Conservation (phyloP, 2,797 vertebrate genomes). For the Takifugu ocellatus region DNA sequence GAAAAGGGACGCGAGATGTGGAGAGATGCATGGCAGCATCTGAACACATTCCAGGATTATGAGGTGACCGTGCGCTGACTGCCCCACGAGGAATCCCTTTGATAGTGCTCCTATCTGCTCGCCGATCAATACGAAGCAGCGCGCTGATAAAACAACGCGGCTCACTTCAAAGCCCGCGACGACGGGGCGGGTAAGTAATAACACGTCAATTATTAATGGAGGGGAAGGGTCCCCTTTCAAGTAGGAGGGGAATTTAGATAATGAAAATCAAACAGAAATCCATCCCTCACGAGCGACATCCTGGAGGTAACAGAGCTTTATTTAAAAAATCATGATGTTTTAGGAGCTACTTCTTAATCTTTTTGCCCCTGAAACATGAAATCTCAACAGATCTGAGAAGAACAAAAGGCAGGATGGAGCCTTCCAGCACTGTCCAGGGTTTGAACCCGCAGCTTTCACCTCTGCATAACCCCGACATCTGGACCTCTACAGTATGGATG, state of each 20-base stretch:
- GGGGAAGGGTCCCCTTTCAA: conserved; percentile 74
- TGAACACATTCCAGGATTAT: conserved; percentile 72
- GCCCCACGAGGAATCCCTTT: conserved; percentile 74
- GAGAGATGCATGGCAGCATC: conserved; percentile 25
- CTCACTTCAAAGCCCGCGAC: conserved; percentile 72
- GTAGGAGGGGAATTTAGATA: conserved; percentile 64
- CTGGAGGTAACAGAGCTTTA: conserved; percentile 45
- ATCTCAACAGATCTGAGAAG: conserved; percentile 14
- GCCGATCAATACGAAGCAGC: conserved; percentile 67
- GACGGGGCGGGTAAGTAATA: conserved; percentile 59
- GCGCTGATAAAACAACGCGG: conserved; percentile 65
- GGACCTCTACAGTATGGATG: conserved; percentile 38
- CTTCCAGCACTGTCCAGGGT: conserved; percentile 30
- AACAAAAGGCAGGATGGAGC: conserved; percentile 2
- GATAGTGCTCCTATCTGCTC: conserved; percentile 70
- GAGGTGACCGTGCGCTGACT: conserved; percentile 67
- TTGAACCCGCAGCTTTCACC: conserved; percentile 57
- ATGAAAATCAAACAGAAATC: conserved; percentile 70
- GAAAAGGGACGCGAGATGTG: conserved; percentile 20
- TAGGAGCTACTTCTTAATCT: not conserved
- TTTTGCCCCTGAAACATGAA: not conserved
- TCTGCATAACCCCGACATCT: conserved; percentile 60
- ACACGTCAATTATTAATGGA: conserved; percentile 76
- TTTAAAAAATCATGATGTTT: conserved; percentile 6
- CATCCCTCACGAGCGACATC: conserved; percentile 47